Conservation (phyloP, 2,888 invertebrate species). For the Pollenia amentaria region DNA sequence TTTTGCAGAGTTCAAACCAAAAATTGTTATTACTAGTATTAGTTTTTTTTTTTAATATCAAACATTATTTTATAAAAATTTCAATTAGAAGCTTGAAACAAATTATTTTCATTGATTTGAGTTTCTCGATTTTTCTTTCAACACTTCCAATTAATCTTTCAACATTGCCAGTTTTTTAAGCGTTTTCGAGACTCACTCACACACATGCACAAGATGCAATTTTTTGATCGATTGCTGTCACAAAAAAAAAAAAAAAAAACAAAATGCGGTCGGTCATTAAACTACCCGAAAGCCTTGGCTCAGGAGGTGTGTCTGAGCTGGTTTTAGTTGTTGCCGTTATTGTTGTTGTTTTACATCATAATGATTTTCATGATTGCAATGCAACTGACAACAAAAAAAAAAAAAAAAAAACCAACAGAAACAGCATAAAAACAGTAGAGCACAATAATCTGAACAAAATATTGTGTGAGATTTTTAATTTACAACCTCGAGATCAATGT, state of each 20-base stretch:
- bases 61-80: no score
- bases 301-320: conserved; percentile 58
- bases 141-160: no score
- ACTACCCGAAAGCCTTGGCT: conserved; percentile 55
- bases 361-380: conserved; percentile 41
- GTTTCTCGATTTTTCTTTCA: no score
- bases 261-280: conserved; percentile 64
- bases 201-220: no score
- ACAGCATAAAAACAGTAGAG: conserved; percentile 2
- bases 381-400: conserved; percentile 23
- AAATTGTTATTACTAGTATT: no score
- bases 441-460: conserved; percentile 14
- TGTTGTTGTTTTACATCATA: conserved; percentile 16
- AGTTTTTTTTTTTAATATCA: no score
- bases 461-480: neutral
- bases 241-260: neutral
- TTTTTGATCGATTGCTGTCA: conserved; percentile 60
- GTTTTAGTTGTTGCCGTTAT: conserved; percentile 32
- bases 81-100: no score
- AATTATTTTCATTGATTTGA: no score
- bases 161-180: no score
- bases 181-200: no score
- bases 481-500: conserved; percentile 53
- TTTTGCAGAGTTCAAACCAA: no score
- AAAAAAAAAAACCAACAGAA: conserved; percentile 10